These are phyloP conservation scores for Pseudomyrmex concolor DNA, from an alignment of 1,140 invertebrate genomes.

Conservation along the genomic window DNA sequence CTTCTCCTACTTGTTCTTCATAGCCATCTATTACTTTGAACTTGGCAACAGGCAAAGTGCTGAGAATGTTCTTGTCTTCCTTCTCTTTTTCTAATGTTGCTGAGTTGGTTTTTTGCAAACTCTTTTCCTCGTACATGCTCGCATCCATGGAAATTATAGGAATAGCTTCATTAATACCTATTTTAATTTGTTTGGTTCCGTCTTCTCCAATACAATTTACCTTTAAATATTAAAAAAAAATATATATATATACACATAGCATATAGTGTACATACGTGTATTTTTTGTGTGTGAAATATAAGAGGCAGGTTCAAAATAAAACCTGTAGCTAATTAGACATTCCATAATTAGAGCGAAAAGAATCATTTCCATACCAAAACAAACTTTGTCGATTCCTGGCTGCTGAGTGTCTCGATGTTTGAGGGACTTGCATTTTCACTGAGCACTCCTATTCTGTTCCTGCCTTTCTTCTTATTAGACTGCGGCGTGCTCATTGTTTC, in stretches of 20 bases:
- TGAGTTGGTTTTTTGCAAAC: conserved; percentile 68
- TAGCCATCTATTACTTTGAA: conserved; percentile 93
- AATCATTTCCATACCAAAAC: conserved; percentile 76
- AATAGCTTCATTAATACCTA: conserved; percentile 79
- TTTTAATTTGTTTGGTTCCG: conserved; percentile 78
- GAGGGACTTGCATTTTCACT: conserved; percentile 70
- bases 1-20: conserved; percentile 89
- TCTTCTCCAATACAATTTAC: conserved; percentile 81
- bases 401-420: conserved; percentile 75
- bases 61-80: conserved; percentile 81
- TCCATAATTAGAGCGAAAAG: no score
- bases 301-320: no score
- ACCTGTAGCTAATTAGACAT: no score
- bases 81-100: conserved; percentile 77
- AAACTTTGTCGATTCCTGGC: conserved; percentile 79
- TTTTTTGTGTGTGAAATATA: conserved; percentile 12
- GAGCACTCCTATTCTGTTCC: conserved; percentile 77
- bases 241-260: not conserved
- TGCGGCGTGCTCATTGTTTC: conserved; percentile 77
- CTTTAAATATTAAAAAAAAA: conserved; percentile 64
- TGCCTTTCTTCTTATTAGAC: conserved; percentile 82
- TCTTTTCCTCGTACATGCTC: conserved; percentile 77
- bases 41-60: conserved; percentile 91
- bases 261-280: not conserved
- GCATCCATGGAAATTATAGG: conserved; percentile 79